Base-by-base conservation (phyloP, 2,113 vertebrate species). In the Trematocara zebra region DNA sequence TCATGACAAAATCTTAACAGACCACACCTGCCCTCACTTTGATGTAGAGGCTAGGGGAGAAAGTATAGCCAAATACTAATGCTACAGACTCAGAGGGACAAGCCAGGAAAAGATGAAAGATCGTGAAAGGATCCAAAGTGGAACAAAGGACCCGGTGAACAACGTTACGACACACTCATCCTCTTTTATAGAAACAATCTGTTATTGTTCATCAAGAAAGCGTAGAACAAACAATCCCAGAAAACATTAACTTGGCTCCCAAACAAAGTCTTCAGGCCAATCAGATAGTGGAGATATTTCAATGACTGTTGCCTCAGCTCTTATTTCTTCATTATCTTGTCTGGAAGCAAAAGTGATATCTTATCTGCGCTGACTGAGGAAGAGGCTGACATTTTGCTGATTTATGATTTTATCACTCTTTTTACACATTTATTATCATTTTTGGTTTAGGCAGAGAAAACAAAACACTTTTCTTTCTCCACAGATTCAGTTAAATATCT, bases 151-250 rank as follows among this genome's bases (percentile, higher is more conserved):
- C n/a, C 28, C n/a, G 59, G 3, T 78, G 80, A 83, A 81, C 40
- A 85, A 88, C 84, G 81, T 81, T 78, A 14, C 53, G 87, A 86
- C 10, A 20, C 80, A 49, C 74, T 92, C 52, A 42, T 89, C 78
- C 20, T 87, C 57, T 89, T 91, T 93, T 90, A 93, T 94, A 86
- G 93, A 95, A 94, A 93, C 81, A 83, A 85, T 92, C 69, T 76
- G 89, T 82, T 89, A 81, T 78, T 89, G 89, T 92, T 91, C 44
- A 90, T 93, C 88, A 78, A 44, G 82, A 82, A 78, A 87, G 31
- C 49, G 52, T 42, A 89, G 85, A 93, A 81, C 40, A 91, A 91
- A 92, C 84, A 88, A 89, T 93, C 90, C 79, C 90, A 74, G 53
- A 81, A 85, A 90, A 93, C 87, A 88, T 90, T 61, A 86, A 85